phyloP scores from a whole-genome alignment of 2,888 invertebrate species.

The Philhelius pedissequus region DNA sequence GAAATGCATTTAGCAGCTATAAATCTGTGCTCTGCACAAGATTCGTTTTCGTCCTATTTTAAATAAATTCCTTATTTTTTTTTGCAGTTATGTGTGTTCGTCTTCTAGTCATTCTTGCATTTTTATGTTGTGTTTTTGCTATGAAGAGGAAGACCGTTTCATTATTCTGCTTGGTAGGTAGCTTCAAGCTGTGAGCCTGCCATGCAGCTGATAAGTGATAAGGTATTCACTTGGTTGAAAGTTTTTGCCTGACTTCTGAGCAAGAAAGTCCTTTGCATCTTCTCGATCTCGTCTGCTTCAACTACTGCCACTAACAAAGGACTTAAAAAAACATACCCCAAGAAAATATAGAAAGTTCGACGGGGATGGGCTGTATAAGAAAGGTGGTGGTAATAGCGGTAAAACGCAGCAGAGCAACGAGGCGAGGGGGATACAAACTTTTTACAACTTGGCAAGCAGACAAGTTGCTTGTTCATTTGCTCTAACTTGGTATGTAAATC shows the following conservation, averaged over 20 bases:
- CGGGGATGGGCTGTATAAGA: background rate
- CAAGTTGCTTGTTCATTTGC: conserved; percentile 66
- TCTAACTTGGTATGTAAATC: conserved; percentile 43
- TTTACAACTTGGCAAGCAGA: conserved; percentile 56
- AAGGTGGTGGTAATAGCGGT: background rate
- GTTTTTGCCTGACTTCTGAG: conserved; percentile 26
- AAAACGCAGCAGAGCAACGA: background rate
- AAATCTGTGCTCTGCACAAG: conserved; percentile 50
- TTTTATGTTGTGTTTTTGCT: background rate
- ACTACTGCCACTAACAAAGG: conserved; percentile 10
- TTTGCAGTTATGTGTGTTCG: background rate
- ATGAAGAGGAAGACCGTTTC: conserved; percentile 39
- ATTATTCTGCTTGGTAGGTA: conserved; percentile 28
- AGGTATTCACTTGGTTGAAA: conserved; percentile 56
- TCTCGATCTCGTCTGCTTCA: background rate
- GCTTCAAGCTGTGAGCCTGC: conserved; percentile 40
- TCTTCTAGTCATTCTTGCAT: background rate
- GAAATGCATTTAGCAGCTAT: conserved; percentile 63
- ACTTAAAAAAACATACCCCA: background rate
- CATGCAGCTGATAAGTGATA: conserved; percentile 60
- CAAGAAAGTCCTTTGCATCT: conserved; percentile 24
- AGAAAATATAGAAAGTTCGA: background rate
- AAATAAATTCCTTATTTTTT: background rate
- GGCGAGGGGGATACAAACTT: background rate
- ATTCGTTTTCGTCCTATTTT: conserved; percentile 22